Conservation (phyloP, 2,113 vertebrate genomes). For the Emydura subglobosa region DNA sequence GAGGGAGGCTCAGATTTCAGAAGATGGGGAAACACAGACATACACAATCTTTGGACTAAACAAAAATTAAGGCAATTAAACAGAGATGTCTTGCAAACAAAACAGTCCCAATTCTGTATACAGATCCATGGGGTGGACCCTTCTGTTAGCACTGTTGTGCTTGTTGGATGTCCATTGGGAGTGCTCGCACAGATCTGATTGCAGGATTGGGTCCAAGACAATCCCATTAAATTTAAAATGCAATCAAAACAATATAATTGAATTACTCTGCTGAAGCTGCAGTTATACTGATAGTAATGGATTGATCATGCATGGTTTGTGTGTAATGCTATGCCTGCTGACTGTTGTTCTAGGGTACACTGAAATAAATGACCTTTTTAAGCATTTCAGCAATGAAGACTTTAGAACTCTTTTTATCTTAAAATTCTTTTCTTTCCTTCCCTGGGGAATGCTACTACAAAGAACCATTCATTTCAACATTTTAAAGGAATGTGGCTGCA, state of each 20-base stretch:
- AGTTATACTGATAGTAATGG: not conserved
- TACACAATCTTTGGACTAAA: not conserved
- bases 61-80: not conserved
- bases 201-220: not conserved
- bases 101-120: not conserved
- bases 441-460: not conserved
- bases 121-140: not conserved
- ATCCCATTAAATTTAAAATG: not conserved
- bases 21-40: not conserved
- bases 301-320: not conserved
- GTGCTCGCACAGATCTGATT: not conserved
- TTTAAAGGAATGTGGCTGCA: not conserved
- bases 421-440: not conserved
- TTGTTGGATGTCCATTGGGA: not conserved
- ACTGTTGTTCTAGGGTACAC: not conserved
- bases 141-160: not conserved
- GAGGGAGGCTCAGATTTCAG: not conserved
- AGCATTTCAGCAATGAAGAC: not conserved
- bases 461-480: not conserved
- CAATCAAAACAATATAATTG: not conserved
- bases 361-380: not conserved
- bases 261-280: not conserved
- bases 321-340: rapidly evolving
- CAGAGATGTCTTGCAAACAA: not conserved
- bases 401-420: not conserved